Evolutionary conservation across 53 echinoderm and acorn worm species (phyloP).

Genomic region (Holothuria scabra): DNA sequence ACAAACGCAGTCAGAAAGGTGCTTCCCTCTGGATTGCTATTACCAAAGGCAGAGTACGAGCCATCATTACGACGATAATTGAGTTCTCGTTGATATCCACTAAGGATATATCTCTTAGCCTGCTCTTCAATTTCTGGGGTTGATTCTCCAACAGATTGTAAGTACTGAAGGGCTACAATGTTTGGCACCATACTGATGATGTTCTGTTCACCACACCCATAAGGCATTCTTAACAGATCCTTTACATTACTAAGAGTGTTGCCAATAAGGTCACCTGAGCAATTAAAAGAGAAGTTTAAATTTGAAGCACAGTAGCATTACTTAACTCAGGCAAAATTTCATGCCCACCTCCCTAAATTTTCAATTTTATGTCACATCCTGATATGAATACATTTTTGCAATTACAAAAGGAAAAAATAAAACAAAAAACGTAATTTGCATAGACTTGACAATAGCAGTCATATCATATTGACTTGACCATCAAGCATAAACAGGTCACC

Average conservation of each 20-base stretch:
- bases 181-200: constrained; percentile 85
- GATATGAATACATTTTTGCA: too few relatives aligned
- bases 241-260: constrained; percentile 80
- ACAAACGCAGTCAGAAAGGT: constrained; percentile 91
- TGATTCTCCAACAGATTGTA: constrained; percentile 70
- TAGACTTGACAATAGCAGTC: too few relatives aligned
- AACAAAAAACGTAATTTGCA: too few relatives aligned
- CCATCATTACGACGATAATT: constrained; percentile 80
- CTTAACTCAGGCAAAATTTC: too few relatives aligned
- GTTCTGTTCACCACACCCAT: constrained; percentile 95
- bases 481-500: too few relatives aligned
- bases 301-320: too few relatives aligned
- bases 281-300: not conserved
- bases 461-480: too few relatives aligned
- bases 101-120: constrained; percentile 71
- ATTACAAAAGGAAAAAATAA: too few relatives aligned
- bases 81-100: constrained; percentile 90
- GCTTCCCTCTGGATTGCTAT: constrained; percentile 66
- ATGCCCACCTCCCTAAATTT: too few relatives aligned
- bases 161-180: constrained; percentile 81
- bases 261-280: constrained; percentile 84
- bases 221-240: constrained; percentile 76
- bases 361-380: too few relatives aligned
- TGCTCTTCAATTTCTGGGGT: constrained; percentile 54
- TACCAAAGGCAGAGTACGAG: constrained; percentile 88